Base-by-base conservation (phyloP, 2,113 vertebrate genomes). In the Tringa solitaria region DNA sequence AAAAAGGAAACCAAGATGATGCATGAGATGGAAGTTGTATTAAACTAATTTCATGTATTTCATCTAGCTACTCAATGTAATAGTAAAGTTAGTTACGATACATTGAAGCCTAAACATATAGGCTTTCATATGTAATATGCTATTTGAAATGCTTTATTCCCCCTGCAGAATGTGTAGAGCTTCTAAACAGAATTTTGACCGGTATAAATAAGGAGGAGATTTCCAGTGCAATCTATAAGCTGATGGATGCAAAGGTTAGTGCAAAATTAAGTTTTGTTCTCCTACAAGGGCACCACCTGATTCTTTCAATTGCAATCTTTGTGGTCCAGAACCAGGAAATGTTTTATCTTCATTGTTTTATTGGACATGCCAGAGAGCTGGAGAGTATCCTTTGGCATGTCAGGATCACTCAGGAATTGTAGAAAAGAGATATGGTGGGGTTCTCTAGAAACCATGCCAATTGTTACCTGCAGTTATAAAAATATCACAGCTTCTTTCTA, bases 201-300 rank as follows among this genome's bases (percentile, higher is more conserved):
- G 19, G 6, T 41, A 84, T 93, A 91, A 90, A 81, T n/a, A 97
- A 96, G 50, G 96, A 96, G 57, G 70, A 11, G 35, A 94, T 97
- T 86, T 92, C 96, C 21, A 70, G 89, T 53, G 94, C 96, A 75
- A 68, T 97, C 60, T 97, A 97, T 87, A 89, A 27, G 37, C 27
- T 97, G 85, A 82, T 93, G 88, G 91, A 96, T 87, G 83, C 91
- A 72, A 97, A 97, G 95, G 97, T 97, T 61, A 91, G 96, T 94
- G 39, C 18, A 64, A 78, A 75, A 45, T 23, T 78, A 35, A 32
- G 12, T 57, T 45, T 81, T 68, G 11, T 51, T 56, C 45, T 80
- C 17, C 37, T 85, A 43, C 16, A 63, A 56, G 7, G 21, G 21
- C 10, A 8, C 26, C n/a, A 37, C 17, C 53, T 45, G 33, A 51